Conservation (phyloP, 2,113 vertebrate genomes). For the Atherinomorus stipes region DNA sequence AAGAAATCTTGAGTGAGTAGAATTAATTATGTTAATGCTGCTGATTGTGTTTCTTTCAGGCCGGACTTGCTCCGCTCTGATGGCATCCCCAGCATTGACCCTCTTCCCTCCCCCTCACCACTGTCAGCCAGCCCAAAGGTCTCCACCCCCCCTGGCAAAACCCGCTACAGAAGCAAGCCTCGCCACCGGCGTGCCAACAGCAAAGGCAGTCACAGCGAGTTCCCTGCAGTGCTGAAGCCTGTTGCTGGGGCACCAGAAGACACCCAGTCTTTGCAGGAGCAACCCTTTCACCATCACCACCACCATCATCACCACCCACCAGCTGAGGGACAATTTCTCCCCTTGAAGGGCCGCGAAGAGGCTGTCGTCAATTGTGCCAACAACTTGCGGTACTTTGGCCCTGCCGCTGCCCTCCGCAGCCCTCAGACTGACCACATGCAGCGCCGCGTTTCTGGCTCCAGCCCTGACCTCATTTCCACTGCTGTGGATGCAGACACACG, state of each 20-base stretch:
- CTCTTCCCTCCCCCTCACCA: constrained; percentile 87
- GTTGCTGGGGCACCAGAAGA: constrained; percentile 78
- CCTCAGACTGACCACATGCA: constrained; percentile 95
- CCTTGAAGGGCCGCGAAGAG: constrained; percentile 83
- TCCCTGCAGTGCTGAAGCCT: constrained; percentile 87
- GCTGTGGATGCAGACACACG: constrained; percentile 87
- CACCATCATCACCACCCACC: constrained; percentile 73
- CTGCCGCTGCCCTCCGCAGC: constrained; percentile 93
- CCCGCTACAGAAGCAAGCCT: constrained; percentile 93
- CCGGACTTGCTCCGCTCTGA: constrained; percentile 95
- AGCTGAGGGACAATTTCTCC: constrained; percentile 70
- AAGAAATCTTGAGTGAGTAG: too few species aligned
- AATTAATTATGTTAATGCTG: too few species aligned
- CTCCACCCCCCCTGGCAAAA: constrained; percentile 89
- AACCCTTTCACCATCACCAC: constrained; percentile 69
- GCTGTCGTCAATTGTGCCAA: constrained; percentile 93
- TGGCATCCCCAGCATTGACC: constrained; percentile 90
- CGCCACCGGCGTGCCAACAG: constrained; percentile 96
- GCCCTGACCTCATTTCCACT: constrained; percentile 93
- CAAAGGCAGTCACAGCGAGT: constrained; percentile 94
- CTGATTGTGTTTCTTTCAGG: constrained; percentile 70
- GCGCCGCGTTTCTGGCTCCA: constrained; percentile 88
- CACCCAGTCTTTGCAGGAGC: constrained; percentile 77
- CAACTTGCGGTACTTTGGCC: constrained; percentile 96
- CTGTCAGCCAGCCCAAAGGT: constrained; percentile 93